A percentile compares a stretch with the other conserved stretches of the same genome.
These are phyloP conservation scores for Atrina japonica DNA, from an alignment of 2,888 invertebrate genomes.

Conservation along the genomic window DNA sequence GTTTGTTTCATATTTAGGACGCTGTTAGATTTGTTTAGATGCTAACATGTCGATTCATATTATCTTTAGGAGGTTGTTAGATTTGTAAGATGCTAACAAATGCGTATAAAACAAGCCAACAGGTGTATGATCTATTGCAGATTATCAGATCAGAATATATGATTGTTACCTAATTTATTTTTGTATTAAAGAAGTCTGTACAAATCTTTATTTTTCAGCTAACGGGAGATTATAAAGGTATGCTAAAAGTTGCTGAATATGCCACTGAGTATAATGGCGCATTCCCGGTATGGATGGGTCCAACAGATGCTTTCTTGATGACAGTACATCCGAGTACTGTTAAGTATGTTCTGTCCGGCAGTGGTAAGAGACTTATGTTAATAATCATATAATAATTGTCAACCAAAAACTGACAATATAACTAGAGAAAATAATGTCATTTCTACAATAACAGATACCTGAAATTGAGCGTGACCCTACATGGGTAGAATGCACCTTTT, in stretches of 20 bases:
- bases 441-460: too few relatives aligned
- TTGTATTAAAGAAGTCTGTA: too few relatives aligned
- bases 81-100: not conserved
- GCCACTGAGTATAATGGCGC: constrained; percentile 48
- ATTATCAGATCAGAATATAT: too few relatives aligned
- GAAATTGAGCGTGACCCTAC: too few relatives aligned
- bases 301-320: constrained; percentile 53
- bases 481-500: too few relatives aligned
- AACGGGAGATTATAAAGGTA: constrained; percentile 53
- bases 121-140: too few relatives aligned
- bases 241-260: constrained; percentile 50
- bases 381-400: not conserved
- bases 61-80: not conserved
- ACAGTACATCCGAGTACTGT: constrained; percentile 50
- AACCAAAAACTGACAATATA: too few relatives aligned
- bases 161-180: too few relatives aligned
- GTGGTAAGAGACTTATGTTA: constrained; percentile 48
- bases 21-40: not conserved
- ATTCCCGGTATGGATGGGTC: constrained; percentile 60
- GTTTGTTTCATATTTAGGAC: too few relatives aligned
- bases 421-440: too few relatives aligned
- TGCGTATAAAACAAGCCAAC: too few relatives aligned
- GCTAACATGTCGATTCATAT: too few relatives aligned
- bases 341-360: constrained; percentile 50
- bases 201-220: constrained; percentile 27